Conservation (phyloP, 2,113 vertebrate genomes). For the Nymphicus hollandicus region DNA sequence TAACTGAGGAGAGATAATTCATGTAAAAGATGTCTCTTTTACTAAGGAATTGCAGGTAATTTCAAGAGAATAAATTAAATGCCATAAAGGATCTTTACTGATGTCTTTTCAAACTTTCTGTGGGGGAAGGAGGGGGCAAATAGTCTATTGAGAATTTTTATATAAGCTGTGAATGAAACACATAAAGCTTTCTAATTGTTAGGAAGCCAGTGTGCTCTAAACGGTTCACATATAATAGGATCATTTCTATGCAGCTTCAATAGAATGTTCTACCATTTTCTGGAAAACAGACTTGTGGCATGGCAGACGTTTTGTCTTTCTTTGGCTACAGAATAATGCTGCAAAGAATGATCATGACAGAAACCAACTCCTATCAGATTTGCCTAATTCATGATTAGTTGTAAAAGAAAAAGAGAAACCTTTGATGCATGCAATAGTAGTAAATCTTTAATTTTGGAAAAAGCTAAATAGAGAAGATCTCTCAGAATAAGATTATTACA, state of each 20-base stretch:
- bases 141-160: constrained; percentile 55
- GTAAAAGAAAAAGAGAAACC: neutral
- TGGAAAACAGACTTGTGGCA: neutral
- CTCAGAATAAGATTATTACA: neutral
- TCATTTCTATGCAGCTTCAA: constrained; percentile 55
- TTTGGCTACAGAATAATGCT: neutral
- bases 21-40: constrained; percentile 27
- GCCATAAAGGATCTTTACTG: constrained; percentile 45
- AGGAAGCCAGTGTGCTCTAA: constrained; percentile 47
- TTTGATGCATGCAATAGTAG: neutral
- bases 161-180: constrained; percentile 56
- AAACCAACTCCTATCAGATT: neutral
- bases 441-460: neutral
- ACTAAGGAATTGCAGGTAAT: constrained; percentile 49
- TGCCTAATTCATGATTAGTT: neutral
- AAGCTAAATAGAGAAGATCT: neutral
- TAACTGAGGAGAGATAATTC: constrained; percentile 38
- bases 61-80: constrained; percentile 53
- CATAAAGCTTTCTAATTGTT: constrained; percentile 60
- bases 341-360: neutral
- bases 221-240: constrained; percentile 37
- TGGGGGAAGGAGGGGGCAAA: constrained; percentile 44
- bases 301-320: neutral
- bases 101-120: constrained; percentile 46
- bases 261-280: constrained; percentile 2